These are phyloP conservation scores for Helarctos malayanus DNA, from an alignment of 2,797 vertebrate genomes.

Conservation along the genomic window DNA sequence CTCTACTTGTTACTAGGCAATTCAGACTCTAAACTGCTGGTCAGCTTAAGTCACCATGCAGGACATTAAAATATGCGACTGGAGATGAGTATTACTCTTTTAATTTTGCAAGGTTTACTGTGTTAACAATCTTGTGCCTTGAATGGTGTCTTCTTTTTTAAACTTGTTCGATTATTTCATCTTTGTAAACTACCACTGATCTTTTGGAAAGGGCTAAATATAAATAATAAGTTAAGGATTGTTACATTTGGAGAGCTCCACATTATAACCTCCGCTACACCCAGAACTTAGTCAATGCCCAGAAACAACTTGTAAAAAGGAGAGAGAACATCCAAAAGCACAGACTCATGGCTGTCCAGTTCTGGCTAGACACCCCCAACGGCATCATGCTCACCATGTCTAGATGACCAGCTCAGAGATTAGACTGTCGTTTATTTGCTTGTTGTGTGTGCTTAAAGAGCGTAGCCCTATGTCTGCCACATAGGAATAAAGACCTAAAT, in stretches of 20 bases:
- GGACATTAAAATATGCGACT: neutral
- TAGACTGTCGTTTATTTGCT: neutral
- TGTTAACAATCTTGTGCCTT: neutral
- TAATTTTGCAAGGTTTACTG: neutral
- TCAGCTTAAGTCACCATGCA: neutral
- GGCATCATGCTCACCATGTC: neutral
- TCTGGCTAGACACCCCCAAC: neutral
- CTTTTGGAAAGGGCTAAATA: neutral
- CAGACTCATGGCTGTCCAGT: neutral
- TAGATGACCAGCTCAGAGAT: neutral
- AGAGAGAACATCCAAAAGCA: neutral
- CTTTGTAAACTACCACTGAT: neutral
- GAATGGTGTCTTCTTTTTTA: neutral
- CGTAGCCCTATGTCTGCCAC: neutral
- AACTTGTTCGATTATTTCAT: neutral
- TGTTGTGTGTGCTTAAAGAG: neutral
- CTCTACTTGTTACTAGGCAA: neutral
- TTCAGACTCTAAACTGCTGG: neutral
- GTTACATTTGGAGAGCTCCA: neutral
- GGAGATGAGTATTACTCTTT: neutral
- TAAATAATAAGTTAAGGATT: neutral
- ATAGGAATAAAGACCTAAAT: neutral
- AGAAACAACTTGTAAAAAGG: constrained; percentile 4
- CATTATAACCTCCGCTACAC: neutral
- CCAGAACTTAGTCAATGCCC: neutral